Conservation (phyloP, 2,797 vertebrate species). For the Malacoctenus gilli region DNA sequence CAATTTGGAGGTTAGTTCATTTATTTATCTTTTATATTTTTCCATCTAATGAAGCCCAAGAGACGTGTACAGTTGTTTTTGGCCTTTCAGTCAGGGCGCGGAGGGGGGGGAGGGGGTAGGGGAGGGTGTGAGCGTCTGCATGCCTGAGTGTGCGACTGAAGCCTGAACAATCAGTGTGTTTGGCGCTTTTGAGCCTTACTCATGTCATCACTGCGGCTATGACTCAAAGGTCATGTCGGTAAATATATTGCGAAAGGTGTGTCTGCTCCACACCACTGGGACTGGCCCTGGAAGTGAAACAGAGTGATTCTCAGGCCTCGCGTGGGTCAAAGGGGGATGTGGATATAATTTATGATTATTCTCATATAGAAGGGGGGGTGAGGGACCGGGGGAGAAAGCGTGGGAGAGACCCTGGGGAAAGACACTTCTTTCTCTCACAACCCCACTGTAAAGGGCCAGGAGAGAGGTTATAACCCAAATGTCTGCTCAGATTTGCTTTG, state of each 20-base stretch:
- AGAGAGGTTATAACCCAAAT: constrained; percentile 53
- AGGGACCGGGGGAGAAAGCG: constrained; percentile 41
- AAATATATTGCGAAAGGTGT: constrained; percentile 44
- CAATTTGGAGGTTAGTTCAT: constrained; percentile 82
- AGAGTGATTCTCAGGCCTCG: constrained; percentile 1
- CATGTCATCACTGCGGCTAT: constrained; percentile 25
- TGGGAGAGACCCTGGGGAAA: constrained; percentile 65
- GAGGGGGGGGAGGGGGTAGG: constrained; percentile 34
- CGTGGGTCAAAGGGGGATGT: constrained; percentile 2
- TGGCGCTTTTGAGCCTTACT: constrained; percentile 31
- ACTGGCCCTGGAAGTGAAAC: background rate
- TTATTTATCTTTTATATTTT: constrained; percentile 82
- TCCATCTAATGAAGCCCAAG: constrained; percentile 79
- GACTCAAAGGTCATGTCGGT: constrained; percentile 42
- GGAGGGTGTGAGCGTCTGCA: constrained; percentile 54
- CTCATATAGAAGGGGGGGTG: constrained; percentile 33
- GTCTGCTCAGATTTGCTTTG: constrained; percentile 32
- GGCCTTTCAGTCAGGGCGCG: constrained; percentile 55
- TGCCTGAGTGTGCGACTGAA: constrained; percentile 58
- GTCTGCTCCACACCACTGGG: constrained; percentile 10
- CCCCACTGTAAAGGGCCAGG: constrained; percentile 43
- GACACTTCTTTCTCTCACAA: constrained; percentile 65
- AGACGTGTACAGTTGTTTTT: constrained; percentile 78
- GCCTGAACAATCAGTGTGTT: constrained; percentile 53
- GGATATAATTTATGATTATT: constrained; percentile 59